Conservation (phyloP, 2,888 invertebrate species). For the Drosophila anomalipes region DNA sequence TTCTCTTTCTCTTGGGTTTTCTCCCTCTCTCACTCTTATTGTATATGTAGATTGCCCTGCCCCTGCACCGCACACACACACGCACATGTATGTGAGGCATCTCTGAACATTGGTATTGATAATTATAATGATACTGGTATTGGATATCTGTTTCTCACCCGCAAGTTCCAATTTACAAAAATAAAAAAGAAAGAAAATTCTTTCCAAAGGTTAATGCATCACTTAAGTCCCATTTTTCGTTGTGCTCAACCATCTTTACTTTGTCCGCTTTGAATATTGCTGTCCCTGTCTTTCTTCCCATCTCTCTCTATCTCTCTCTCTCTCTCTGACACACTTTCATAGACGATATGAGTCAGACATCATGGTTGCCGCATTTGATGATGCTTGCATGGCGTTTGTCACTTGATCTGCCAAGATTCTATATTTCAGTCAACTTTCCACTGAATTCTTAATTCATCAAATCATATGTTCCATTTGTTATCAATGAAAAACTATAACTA, state of each 20-base stretch:
- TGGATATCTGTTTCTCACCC: conserved; percentile 52
- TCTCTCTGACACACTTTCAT: conserved; percentile 16
- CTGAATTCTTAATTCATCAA: not conserved
- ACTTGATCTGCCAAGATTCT: not conserved
- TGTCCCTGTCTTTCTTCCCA: conserved; percentile 1
- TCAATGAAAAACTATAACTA: not conserved
- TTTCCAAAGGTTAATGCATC: conserved; percentile 63
- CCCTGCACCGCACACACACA: conserved; percentile 5
- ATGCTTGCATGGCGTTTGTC: conserved; percentile 25
- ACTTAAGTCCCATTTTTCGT: conserved; percentile 32
- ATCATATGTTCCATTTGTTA: not conserved
- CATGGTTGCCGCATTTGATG: conserved; percentile 50
- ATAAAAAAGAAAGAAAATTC: conserved; percentile 29
- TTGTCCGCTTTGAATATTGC: conserved; percentile 16
- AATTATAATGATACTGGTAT: conserved; percentile 30
- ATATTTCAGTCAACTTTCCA: not conserved
- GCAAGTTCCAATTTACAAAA: conserved; percentile 37
- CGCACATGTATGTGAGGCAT: conserved; percentile 15
- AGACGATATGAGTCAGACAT: conserved; percentile 29
- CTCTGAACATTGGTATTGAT: conserved; percentile 17
- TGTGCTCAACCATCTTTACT: conserved; percentile 57
- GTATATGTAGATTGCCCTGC: conserved; percentile 27
- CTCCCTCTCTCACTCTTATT: conserved; percentile 23
- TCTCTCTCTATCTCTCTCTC: not conserved
- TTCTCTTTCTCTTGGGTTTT: conserved; percentile 9